Percentiles rank a stretch among this genome's conserved stretches.
These are phyloP conservation scores for Actias luna DNA, from an alignment of 2,888 invertebrate species.

Conservation along the genomic window DNA sequence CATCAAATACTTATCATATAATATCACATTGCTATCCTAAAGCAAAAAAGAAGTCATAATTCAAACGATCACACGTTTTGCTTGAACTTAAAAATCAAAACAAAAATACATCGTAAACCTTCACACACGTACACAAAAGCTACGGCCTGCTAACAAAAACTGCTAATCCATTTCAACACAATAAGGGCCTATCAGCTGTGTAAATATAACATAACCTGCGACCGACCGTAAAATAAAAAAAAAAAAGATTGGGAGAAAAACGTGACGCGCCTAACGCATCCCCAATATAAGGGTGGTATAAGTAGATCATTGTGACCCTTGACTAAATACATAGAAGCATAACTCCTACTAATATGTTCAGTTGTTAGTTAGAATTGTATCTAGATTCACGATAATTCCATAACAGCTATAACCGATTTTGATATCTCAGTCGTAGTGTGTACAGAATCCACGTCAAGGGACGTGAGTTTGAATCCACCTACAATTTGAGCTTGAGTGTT, in stretches of 20 bases:
- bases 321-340: no score
- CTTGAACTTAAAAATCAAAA: neutral
- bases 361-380: no score
- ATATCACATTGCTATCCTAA: no score
- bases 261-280: neutral
- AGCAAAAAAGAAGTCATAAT: neutral
- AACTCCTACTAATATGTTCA: no score
- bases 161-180: constrained; percentile 46
- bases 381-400: no score
- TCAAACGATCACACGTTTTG: neutral
- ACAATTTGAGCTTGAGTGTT: no score
- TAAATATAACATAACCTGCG: constrained; percentile 33
- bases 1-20: no score
- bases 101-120: neutral
- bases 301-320: neutral
- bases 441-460: no score
- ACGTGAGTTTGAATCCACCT: no score
- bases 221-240: constrained; percentile 7
- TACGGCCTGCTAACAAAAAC: constrained; percentile 26
- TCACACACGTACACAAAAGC: constrained; percentile 38
- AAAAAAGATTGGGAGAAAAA: constrained; percentile 6
- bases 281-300: neutral
- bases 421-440: no score
- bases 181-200: constrained; percentile 43
- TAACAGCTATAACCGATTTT: no score